A percentile compares a stretch with the other conserved stretches of the same genome.
These are phyloP conservation scores for Notothenia coriiceps DNA, from an alignment of 2,113 vertebrate species.

Conservation along the genomic window DNA sequence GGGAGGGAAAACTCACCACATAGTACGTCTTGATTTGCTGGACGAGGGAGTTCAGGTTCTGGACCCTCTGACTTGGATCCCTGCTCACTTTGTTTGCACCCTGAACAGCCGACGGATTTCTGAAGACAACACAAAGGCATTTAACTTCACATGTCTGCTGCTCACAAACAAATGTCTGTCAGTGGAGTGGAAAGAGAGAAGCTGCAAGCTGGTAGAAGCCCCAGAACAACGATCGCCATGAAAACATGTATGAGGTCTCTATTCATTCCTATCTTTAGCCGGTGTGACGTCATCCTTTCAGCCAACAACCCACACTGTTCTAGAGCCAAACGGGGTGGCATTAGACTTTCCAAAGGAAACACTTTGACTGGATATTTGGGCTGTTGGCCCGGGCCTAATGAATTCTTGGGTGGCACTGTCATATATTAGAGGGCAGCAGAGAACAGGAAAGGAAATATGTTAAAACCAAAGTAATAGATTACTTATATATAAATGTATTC, in stretches of 20 bases:
- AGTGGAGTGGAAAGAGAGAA: slow-evolving; percentile 3
- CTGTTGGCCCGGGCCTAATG: slow-evolving; percentile 13
- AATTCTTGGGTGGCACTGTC: not conserved
- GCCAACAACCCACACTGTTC: slow-evolving; percentile 20
- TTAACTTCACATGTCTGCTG: slow-evolving; percentile 4
- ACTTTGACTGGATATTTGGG: not conserved
- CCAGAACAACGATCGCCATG: slow-evolving; percentile 16
- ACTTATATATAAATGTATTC: not conserved
- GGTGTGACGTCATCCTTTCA: slow-evolving; percentile 49
- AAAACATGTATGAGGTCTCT: slow-evolving; percentile 53
- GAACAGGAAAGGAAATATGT: not conserved
- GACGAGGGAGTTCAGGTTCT: slow-evolving; percentile 73
- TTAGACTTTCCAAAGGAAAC: slow-evolving; percentile 29
- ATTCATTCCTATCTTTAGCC: slow-evolving; percentile 67
- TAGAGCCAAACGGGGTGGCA: slow-evolving; percentile 18
- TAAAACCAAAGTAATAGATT: no score
- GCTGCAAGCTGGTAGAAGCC: slow-evolving; percentile 2
- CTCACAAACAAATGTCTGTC: slow-evolving; percentile 21
- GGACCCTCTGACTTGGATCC: slow-evolving; percentile 71
- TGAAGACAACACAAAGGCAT: slow-evolving; percentile 36
- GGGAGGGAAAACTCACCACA: slow-evolving; percentile 66
- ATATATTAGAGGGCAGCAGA: not conserved
- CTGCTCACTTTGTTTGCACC: slow-evolving; percentile 60
- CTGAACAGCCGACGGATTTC: slow-evolving; percentile 67
- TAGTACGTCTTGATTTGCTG: slow-evolving; percentile 79